Conservation (phyloP, 1,140 invertebrate species). For the Scaptomyza graminum region DNA sequence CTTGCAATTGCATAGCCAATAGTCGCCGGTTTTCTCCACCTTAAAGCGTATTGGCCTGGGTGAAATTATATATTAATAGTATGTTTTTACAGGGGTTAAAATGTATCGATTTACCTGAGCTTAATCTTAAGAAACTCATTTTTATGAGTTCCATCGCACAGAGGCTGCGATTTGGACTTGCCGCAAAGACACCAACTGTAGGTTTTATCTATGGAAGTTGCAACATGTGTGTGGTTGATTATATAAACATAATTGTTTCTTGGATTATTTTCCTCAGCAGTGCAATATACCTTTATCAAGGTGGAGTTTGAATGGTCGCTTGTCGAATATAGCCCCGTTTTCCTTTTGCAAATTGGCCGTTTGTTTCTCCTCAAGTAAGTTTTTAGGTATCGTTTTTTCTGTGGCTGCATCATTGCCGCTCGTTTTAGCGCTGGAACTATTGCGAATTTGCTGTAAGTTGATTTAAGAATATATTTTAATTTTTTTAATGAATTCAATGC, state of each 20-base stretch:
- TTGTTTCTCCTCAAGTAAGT: slow-evolving; percentile 86
- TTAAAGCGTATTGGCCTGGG: slow-evolving; percentile 91
- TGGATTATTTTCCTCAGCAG: neutral
- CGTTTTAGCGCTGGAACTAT: slow-evolving; percentile 46
- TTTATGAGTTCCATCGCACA: slow-evolving; percentile 97
- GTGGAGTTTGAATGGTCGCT: slow-evolving; percentile 93
- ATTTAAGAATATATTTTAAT: neutral
- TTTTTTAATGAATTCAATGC: neutral
- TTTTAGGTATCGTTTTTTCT: slow-evolving; percentile 86
- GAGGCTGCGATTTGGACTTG: slow-evolving; percentile 94
- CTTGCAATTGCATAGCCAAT: slow-evolving; percentile 99
- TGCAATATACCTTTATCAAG: slow-evolving; percentile 86
- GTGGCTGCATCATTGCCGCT: slow-evolving; percentile 12
- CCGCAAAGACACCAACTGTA: slow-evolving; percentile 98
- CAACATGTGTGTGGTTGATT: slow-evolving; percentile 53
- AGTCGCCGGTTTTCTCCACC: slow-evolving; percentile 95
- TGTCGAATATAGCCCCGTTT: slow-evolving; percentile 92
- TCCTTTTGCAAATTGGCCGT: slow-evolving; percentile 86
- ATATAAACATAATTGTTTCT: slow-evolving; percentile 65
- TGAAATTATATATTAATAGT: neutral
- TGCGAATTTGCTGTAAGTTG: slow-evolving; percentile 44
- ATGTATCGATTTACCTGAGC: slow-evolving; percentile 84
- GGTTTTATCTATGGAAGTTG: slow-evolving; percentile 87
- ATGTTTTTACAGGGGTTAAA: neutral
- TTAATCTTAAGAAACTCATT: slow-evolving; percentile 89